Conservation (phyloP, 1,140 invertebrate genomes). For the Alviniconcha marisindica region DNA sequence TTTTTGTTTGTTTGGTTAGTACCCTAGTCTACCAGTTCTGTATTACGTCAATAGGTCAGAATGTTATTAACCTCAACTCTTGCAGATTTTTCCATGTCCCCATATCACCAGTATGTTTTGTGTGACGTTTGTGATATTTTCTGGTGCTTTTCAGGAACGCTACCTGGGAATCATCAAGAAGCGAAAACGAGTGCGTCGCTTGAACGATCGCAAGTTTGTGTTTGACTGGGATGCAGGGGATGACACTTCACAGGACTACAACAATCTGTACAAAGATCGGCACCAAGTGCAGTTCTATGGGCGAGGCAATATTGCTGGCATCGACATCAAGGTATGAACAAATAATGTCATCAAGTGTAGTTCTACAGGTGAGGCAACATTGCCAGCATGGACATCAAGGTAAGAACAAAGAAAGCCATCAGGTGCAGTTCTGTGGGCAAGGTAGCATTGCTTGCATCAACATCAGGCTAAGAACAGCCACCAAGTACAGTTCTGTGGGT, state of each 20-base stretch:
- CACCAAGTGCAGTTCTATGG: constrained; percentile 98
- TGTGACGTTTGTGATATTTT: too few species aligned
- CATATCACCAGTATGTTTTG: too few species aligned
- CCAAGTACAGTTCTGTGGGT: constrained; percentile 97
- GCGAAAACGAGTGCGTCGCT: constrained; percentile 89
- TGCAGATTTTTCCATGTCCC: too few species aligned
- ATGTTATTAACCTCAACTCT: too few species aligned
- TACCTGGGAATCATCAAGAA: constrained; percentile 96
- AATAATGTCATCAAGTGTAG: not conserved
- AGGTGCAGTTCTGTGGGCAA: not conserved
- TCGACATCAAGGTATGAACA: constrained; percentile 83
- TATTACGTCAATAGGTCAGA: too few species aligned
- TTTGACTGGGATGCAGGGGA: constrained; percentile 99
- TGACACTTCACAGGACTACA: constrained; percentile 99
- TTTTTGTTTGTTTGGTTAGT: too few species aligned
- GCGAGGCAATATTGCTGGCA: constrained; percentile 97
- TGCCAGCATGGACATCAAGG: too few species aligned
- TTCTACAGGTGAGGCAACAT: not conserved
- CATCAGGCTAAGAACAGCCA: constrained; percentile 78
- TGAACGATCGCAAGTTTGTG: constrained; percentile 99
- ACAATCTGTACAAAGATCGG: constrained; percentile 96
- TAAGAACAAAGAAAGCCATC: too few species aligned
- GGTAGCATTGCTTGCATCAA: not conserved
- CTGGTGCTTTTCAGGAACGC: constrained; percentile 86
- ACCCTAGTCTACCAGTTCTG: too few species aligned